Percentiles rank a stretch among this genome's conserved stretches.
phyloP scores from a whole-genome alignment of 2,888 invertebrate species.

The Amiota communis region DNA sequence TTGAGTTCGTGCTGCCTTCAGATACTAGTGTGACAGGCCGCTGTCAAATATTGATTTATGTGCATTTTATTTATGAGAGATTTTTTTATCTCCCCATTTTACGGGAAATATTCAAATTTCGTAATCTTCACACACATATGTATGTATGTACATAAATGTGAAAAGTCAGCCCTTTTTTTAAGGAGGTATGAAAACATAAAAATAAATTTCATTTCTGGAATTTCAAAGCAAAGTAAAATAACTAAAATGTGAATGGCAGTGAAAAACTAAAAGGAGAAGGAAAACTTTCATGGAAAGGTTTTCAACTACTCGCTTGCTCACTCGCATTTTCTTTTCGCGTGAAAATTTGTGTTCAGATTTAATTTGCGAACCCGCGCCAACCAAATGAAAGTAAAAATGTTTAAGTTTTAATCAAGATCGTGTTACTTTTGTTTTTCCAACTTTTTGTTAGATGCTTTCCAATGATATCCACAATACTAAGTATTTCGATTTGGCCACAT shows the following conservation, averaged over 20 bases:
- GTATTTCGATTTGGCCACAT: no score
- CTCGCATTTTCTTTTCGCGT: not conserved
- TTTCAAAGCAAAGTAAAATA: not conserved
- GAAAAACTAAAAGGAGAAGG: no score
- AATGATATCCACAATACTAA: not conserved
- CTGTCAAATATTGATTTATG: slow-evolving; percentile 25
- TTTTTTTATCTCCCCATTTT: no score
- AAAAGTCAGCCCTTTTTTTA: not conserved
- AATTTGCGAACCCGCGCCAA: no score
- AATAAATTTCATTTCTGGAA: not conserved
- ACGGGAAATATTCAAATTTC: not conserved
- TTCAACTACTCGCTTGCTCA: no score
- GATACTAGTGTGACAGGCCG: slow-evolving; percentile 19
- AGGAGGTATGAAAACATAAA: not conserved
- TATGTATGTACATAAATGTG: not conserved
- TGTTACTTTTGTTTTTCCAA: not conserved
- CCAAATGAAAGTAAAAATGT: not conserved
- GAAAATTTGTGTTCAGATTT: not conserved
- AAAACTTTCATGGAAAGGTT: no score
- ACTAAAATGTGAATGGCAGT: not conserved
- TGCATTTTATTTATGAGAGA: no score
- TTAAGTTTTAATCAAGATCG: not conserved
- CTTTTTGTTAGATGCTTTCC: not conserved
- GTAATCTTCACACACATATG: not conserved
- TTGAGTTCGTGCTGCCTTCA: not conserved